These are phyloP conservation scores for Hoplias malabaricus DNA, from an alignment of 2,113 vertebrate species.

Conservation along the genomic window DNA sequence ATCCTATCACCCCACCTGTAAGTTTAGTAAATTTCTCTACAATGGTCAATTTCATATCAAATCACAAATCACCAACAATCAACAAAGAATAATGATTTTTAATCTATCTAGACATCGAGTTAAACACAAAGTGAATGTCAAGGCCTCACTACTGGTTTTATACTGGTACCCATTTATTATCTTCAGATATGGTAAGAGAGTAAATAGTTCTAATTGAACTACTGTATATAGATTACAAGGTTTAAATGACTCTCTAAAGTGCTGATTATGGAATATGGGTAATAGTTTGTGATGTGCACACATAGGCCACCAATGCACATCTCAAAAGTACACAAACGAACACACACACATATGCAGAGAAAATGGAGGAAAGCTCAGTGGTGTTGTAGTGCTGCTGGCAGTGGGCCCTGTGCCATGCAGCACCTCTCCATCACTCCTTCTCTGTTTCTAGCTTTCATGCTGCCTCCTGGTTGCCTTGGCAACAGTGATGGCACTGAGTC, in stretches of 20 bases:
- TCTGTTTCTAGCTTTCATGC: slow-evolving; percentile 64
- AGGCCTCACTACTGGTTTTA: too few relatives aligned
- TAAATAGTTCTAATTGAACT: slow-evolving; percentile 1
- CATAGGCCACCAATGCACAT: slow-evolving; percentile 28
- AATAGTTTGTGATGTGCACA: slow-evolving; percentile 14
- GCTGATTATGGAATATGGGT: background rate
- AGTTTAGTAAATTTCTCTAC: too few relatives aligned
- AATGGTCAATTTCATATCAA: too few relatives aligned
- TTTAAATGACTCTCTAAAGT: background rate
- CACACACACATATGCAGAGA: slow-evolving; percentile 51
- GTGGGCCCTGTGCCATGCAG: slow-evolving; percentile 69
- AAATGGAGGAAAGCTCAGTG: slow-evolving; percentile 42
- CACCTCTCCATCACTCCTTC: slow-evolving; percentile 58
- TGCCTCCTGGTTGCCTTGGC: slow-evolving; percentile 74
- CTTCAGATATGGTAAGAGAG: too few relatives aligned
- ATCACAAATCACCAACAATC: too few relatives aligned
- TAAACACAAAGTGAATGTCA: too few relatives aligned
- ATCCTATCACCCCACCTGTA: too few relatives aligned
- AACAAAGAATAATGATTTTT: too few relatives aligned
- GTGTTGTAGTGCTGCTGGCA: slow-evolving; percentile 62
- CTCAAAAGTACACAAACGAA: slow-evolving; percentile 41
- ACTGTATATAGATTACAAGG: background rate
- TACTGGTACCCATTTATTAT: too few relatives aligned
- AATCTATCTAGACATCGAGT: too few relatives aligned
- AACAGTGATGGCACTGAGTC: slow-evolving; percentile 68